phyloP scores from a whole-genome alignment of 2,888 invertebrate species.

The Baccha elongata region DNA sequence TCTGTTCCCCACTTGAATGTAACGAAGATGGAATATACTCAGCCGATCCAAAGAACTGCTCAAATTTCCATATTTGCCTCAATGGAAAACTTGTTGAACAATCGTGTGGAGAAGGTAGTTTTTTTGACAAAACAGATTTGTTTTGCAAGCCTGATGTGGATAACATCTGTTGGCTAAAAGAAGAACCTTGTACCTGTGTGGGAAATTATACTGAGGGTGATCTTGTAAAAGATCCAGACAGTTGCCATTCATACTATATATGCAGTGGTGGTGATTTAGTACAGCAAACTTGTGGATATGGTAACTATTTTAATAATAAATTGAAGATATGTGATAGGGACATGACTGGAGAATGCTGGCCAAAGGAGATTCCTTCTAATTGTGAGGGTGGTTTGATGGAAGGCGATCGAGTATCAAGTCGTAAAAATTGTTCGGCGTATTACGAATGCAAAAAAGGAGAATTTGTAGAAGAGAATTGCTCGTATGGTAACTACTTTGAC shows the following conservation, averaged over 20 bases:
- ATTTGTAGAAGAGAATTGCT: conserved; percentile 69
- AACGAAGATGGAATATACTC: conserved; percentile 73
- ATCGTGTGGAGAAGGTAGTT: conserved; percentile 75
- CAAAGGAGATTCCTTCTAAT: not conserved
- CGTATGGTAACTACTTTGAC: conserved; percentile 64
- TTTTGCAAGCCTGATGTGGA: conserved; percentile 76
- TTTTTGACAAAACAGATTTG: conserved; percentile 69
- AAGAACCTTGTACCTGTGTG: conserved; percentile 28
- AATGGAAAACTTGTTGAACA: conserved; percentile 76
- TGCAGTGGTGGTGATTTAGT: conserved; percentile 74
- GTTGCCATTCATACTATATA: conserved; percentile 74
- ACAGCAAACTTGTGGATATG: conserved; percentile 61
- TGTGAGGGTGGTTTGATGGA: conserved; percentile 17
- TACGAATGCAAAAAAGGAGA: conserved; percentile 74
- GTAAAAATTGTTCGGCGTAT: conserved; percentile 46
- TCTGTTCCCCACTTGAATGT: conserved; percentile 74
- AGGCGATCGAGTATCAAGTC: conserved; percentile 28
- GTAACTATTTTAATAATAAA: conserved; percentile 65
- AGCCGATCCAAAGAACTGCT: conserved; percentile 74
- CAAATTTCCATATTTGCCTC: conserved; percentile 75
- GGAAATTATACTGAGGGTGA: conserved; percentile 68
- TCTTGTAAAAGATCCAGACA: conserved; percentile 43
- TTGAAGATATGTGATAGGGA: conserved; percentile 60
- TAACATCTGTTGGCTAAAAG: conserved; percentile 74
- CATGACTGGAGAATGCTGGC: not conserved